Base-by-base conservation (phyloP, 2,797 vertebrate species). In the Gymnothorax javanicus region DNA sequence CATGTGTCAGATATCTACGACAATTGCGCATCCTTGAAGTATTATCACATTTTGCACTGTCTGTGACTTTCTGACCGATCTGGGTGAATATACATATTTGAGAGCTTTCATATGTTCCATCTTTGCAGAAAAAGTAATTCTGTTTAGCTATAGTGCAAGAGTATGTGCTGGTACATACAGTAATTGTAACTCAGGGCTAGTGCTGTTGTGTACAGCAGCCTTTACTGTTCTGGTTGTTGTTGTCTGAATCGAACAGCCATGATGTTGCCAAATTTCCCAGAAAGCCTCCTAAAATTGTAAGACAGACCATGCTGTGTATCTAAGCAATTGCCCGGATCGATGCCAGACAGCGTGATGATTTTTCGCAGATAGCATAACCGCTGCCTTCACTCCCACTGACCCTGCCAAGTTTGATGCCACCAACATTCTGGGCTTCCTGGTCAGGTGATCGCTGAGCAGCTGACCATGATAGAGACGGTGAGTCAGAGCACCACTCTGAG, bases 391-490 rank as follows among this genome's bases (percentile, higher is more conserved):
- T 84, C 89, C 92, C 3, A 92, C 93, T 12, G 94, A 96, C 54
- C 84, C 94, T 27, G 23, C 93, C 82, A 89, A 83, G 58, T 96
- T 96, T 86, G 96, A 98, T 88, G 95, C 97, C 92, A 96, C 96
- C 89, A 95, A 95, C 91, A 91, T 98, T 92, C 94, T 98, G 91
- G 96, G 95, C 82, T 97, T 98, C 91, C 95, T 43, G 96, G 96
- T 3, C 94, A 93, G 4, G 89, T 97, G 83, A 95, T 97, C 17
- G 98, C 97, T 0, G 97, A 97, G 88, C 97, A 98, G 95, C 97
- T 98, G 92, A 98, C 97, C 89, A 96, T 94, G 90, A 96, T 97
- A 84, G 98, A 98, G 91, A 96, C 97, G 0, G 98, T 98, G 93
- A 96, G 96, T 93, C 88, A 71, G 56, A 83, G 57, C 5, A 6